Conservation (phyloP, 2,888 invertebrate genomes). For the Scelioninae gen. 1 region DNA sequence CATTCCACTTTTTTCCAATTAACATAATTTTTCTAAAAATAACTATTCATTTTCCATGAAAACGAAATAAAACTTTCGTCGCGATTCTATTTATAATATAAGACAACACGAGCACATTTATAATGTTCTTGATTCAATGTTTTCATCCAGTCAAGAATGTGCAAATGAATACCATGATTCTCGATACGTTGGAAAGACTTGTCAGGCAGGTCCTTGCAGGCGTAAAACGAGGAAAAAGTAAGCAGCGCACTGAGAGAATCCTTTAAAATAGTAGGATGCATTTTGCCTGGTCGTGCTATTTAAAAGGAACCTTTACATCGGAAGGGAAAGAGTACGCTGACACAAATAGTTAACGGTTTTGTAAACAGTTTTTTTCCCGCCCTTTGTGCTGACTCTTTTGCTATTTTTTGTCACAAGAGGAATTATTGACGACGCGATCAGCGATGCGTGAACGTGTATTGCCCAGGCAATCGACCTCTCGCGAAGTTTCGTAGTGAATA, state of each 20-base stretch:
- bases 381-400: conserved; percentile 19
- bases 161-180: conserved; percentile 65
- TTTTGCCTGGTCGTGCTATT: conserved; percentile 31
- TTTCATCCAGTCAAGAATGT: conserved; percentile 68
- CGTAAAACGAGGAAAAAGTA: conserved; percentile 68
- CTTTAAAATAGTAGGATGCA: conserved; percentile 65
- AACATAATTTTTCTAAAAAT: conserved; percentile 58
- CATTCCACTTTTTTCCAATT: too few relatives aligned
- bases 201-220: conserved; percentile 71
- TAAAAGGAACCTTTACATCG: conserved; percentile 43
- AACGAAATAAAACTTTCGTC: conserved; percentile 20
- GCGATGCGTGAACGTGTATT: conserved; percentile 16
- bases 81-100: conserved; percentile 57
- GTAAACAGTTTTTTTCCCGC: conserved; percentile 24
- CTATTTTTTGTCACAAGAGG: conserved; percentile 22
- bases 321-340: conserved; percentile 2
- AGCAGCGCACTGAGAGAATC: conserved; percentile 51
- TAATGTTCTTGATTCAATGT: conserved; percentile 66
- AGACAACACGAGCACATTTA: conserved; percentile 51
- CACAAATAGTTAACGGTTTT: conserved; percentile 58
- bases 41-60: conserved; percentile 41
- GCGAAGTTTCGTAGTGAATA: not conserved
- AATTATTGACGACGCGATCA: conserved; percentile 40
- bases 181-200: conserved; percentile 69
- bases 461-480: conserved; percentile 34